A percentile compares a stretch with the other conserved stretches of the same genome.
These are phyloP conservation scores for Centropus unirufus DNA, from an alignment of 2,113 vertebrate genomes.

Conservation along the genomic window DNA sequence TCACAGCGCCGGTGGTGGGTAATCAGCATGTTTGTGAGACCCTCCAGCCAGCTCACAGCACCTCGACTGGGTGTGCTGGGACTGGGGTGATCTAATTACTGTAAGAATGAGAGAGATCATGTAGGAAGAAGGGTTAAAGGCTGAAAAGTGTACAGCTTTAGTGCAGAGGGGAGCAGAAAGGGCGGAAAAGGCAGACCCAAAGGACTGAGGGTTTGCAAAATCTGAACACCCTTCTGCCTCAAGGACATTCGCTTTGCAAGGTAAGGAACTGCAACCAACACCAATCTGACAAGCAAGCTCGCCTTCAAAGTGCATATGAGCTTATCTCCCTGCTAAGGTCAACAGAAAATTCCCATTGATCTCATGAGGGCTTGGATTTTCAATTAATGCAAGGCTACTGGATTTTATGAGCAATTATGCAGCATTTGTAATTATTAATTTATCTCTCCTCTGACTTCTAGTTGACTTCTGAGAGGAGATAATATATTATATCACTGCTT, in stretches of 20 bases:
- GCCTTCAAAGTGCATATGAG: not conserved
- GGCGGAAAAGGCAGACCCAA: not conserved
- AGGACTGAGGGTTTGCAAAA: not conserved
- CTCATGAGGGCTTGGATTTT: constrained; percentile 1
- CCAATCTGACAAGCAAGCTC: not conserved
- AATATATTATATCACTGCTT: not conserved
- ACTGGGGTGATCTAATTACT: constrained; percentile 23
- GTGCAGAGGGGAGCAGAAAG: not conserved
- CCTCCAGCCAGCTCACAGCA: not conserved
- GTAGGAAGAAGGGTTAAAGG: not conserved
- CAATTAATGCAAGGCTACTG: constrained; percentile 19
- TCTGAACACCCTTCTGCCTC: not conserved
- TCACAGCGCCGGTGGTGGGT: not conserved
- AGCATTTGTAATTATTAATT: constrained; percentile 54
- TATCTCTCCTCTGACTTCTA: constrained; percentile 34
- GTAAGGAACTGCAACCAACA: not conserved
- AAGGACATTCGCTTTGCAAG: not conserved
- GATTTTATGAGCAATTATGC: constrained; percentile 3
- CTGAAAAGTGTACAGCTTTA: not conserved
- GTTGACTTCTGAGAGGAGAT: constrained; percentile 15
- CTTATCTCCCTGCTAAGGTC: constrained; percentile 11
- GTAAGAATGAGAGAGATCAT: not conserved
- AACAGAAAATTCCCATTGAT: constrained; percentile 39
- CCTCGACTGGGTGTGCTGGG: not conserved
- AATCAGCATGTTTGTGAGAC: not conserved